Conservation (phyloP, 1,140 invertebrate genomes). For the Ctenoplectra terminalis region DNA sequence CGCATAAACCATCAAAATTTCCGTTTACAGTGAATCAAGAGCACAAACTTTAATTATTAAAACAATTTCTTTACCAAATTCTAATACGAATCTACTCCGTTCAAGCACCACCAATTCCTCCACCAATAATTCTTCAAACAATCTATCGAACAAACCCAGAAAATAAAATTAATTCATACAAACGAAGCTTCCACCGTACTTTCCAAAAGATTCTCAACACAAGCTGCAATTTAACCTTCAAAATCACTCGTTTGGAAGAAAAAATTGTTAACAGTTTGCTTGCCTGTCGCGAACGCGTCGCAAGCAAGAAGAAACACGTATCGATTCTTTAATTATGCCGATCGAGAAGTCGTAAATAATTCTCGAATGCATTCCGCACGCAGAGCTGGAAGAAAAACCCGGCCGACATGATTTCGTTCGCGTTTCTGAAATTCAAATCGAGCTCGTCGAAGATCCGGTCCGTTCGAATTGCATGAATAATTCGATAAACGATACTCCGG, state of each 20-base stretch:
- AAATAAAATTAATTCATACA: background rate
- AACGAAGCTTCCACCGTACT: background rate
- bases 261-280: background rate
- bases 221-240: no score
- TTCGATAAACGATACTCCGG: conserved; percentile 17
- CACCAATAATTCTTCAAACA: no score
- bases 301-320: background rate
- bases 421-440: conserved; percentile 45
- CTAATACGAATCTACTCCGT: no score
- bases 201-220: no score
- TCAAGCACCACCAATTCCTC: no score
- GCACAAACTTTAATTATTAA: no score
- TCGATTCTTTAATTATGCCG: background rate
- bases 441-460: background rate
- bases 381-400: background rate
- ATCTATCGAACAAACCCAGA: no score
- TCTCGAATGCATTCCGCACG: background rate
- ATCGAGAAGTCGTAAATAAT: background rate
- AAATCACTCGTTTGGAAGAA: background rate
- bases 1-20: no score
- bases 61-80: no score
- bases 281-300: background rate
- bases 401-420: background rate
- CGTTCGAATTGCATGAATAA: conserved; percentile 46
- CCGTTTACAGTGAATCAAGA: no score